Evolutionary conservation across 2,888 invertebrate genomes (phyloP).

Genomic region (Zele albiditarsus): DNA sequence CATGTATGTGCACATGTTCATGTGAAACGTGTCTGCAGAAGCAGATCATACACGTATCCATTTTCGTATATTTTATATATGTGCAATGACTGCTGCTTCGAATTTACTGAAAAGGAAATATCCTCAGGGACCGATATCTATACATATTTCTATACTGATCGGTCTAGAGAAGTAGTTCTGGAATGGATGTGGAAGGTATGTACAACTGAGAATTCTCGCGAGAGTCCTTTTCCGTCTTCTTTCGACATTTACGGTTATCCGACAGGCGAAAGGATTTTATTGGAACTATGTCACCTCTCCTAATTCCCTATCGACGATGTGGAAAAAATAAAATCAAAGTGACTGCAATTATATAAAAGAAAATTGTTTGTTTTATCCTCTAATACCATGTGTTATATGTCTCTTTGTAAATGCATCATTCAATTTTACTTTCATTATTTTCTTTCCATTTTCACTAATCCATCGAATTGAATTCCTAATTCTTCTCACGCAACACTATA

Average conservation of each 20-base stretch:
- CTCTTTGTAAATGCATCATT: not conserved
- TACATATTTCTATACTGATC: conserved; percentile 6
- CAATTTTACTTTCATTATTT: conserved; percentile 1
- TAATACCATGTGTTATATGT: not conserved
- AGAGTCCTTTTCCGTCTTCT: conserved; percentile 13
- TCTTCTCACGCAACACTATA: conserved; percentile 8
- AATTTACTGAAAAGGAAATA: conserved; percentile 13
- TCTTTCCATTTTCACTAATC: conserved; percentile 7
- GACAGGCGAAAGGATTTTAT: conserved; percentile 22
- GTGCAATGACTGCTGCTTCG: not conserved
- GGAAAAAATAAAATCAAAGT: conserved; percentile 13
- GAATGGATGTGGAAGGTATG: conserved; percentile 2
- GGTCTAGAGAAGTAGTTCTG: conserved; percentile 5
- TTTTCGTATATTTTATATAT: not conserved
- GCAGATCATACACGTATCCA: not conserved
- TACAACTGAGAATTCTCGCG: not conserved
- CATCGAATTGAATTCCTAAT: not conserved
- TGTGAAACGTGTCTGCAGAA: not conserved
- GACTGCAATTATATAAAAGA: not conserved
- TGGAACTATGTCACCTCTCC: not conserved
- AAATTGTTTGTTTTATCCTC: not conserved
- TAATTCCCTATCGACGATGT: conserved; percentile 4
- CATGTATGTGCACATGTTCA: not conserved
- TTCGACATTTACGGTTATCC: conserved; percentile 23
- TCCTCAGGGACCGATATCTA: conserved; percentile 8